Percentiles rank a stretch among this genome's conserved stretches.
These are phyloP conservation scores for Poeciliopsis gracilis DNA, from an alignment of 2,797 vertebrate species.

Conservation along the genomic window DNA sequence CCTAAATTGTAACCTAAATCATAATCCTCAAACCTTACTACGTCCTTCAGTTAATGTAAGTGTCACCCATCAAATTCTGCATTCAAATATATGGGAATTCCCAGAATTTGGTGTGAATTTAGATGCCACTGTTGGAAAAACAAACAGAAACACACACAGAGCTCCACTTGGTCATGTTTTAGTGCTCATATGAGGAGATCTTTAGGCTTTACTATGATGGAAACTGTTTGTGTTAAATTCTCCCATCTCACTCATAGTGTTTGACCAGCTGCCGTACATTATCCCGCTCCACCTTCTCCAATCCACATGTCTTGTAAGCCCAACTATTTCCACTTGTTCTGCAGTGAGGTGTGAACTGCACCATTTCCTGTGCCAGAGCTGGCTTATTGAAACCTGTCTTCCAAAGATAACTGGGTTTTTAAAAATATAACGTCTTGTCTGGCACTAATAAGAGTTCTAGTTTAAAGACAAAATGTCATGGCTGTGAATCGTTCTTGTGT, in stretches of 20 bases:
- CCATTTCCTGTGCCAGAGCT: constrained; percentile 22
- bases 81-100: background rate
- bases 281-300: constrained; percentile 39
- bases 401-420: constrained; percentile 57
- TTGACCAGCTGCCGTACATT: constrained; percentile 63
- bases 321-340: constrained; percentile 38
- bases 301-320: constrained; percentile 36
- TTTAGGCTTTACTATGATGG: constrained; percentile 13
- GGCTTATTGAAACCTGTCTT: constrained; percentile 43
- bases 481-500: constrained; percentile 25
- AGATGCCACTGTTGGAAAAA: background rate
- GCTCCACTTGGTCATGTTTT: background rate
- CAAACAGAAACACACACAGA: background rate
- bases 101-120: background rate
- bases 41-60: background rate
- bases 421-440: background rate
- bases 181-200: constrained; percentile 28
- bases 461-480: constrained; percentile 30
- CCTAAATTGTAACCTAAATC: background rate
- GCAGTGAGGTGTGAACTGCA: constrained; percentile 46
- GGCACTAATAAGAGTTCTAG: constrained; percentile 28
- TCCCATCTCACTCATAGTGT: constrained; percentile 33
- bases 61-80: background rate
- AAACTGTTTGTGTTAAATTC: constrained; percentile 21
- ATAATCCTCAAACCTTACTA: background rate